Conservation (phyloP, 2,888 invertebrate genomes). For the Cantharis flavilabris region DNA sequence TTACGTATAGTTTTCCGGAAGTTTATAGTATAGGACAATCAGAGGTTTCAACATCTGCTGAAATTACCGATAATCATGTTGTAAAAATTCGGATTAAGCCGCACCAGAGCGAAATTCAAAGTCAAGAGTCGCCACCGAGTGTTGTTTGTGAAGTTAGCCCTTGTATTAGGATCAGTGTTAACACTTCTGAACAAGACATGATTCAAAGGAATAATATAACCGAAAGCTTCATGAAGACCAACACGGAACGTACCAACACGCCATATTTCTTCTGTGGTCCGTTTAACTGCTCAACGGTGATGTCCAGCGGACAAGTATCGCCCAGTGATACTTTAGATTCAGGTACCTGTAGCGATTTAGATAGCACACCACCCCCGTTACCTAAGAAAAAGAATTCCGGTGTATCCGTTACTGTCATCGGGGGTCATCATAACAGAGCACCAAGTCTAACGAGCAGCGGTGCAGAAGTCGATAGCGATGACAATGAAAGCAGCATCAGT, state of each 20-base stretch:
- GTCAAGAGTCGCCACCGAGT: conserved; percentile 47
- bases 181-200: conserved; percentile 57
- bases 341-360: conserved; percentile 83
- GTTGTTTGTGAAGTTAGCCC: conserved; percentile 57
- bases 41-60: conserved; percentile 24
- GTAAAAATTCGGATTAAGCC: conserved; percentile 75
- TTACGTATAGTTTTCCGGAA: conserved; percentile 49
- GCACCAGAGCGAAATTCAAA: conserved; percentile 49
- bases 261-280: conserved; percentile 65
- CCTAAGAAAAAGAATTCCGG: conserved; percentile 64
- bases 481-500: conserved; percentile 74
- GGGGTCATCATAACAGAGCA: conserved; percentile 59
- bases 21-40: conserved; percentile 27
- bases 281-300: conserved; percentile 60
- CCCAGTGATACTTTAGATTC: conserved; percentile 83
- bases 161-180: conserved; percentile 65
- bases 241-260: conserved; percentile 41
- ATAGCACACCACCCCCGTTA: conserved; percentile 72
- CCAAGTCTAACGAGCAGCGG: conserved; percentile 67
- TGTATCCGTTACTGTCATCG: conserved; percentile 63
- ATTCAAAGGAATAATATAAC: conserved; percentile 57
- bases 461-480: conserved; percentile 70
- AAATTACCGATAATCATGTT: conserved; percentile 57
- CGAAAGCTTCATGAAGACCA: conserved; percentile 34
- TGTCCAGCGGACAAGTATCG: conserved; percentile 82